phyloP scores from a whole-genome alignment of 1,140 invertebrate species.

The Ridgeia piscesae region DNA sequence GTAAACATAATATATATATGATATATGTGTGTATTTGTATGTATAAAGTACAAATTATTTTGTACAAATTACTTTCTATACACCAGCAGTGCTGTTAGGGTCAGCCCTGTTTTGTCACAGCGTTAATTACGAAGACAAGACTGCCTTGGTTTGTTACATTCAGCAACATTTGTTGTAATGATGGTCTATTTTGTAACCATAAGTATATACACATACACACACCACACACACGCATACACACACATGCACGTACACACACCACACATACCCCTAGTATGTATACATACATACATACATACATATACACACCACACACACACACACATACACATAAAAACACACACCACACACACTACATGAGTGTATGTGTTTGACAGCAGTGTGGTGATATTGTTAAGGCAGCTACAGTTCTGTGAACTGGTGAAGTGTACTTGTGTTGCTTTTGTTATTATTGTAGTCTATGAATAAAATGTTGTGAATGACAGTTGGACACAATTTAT shows the following conservation, averaged over 20 bases:
- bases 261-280: too few relatives aligned
- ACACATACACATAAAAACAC: not conserved
- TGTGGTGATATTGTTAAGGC: not conserved
- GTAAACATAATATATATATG: not conserved
- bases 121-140: not conserved
- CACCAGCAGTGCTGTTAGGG: not conserved
- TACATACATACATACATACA: not conserved
- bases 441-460: not conserved
- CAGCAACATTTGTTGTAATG: not conserved
- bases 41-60: not conserved
- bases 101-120: not conserved
- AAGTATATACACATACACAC: not conserved
- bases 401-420: not conserved
- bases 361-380: not conserved
- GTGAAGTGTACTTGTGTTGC: not conserved
- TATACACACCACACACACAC: not conserved
- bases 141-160: not conserved
- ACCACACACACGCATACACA: too few relatives aligned
- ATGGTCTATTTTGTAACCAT: not conserved
- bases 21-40: not conserved
- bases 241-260: too few relatives aligned
- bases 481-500: not conserved
- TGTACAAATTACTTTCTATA: not conserved
- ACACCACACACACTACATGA: not conserved
- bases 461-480: not conserved